These are phyloP conservation scores for Halichoeres trimaculatus DNA, from an alignment of 2,113 vertebrate genomes.

Conservation along the genomic window DNA sequence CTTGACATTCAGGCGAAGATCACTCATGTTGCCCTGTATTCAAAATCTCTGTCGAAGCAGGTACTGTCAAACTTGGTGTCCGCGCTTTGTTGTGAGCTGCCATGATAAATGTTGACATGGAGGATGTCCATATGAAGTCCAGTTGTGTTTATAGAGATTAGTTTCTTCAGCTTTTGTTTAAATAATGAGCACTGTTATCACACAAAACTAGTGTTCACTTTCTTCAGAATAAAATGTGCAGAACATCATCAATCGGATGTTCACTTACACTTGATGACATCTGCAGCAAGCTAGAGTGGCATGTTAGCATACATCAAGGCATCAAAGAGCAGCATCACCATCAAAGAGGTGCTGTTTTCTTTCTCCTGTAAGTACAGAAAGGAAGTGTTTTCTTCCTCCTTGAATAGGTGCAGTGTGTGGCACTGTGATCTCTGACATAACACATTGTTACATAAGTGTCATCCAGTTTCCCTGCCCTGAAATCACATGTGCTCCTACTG, in stretches of 20 bases:
- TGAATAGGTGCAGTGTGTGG: neutral
- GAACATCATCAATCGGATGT: neutral
- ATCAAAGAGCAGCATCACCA: neutral
- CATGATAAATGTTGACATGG: neutral
- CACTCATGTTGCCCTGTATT: slow-evolving; percentile 30
- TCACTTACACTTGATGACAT: neutral
- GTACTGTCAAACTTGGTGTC: neutral
- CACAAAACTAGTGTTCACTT: too few species aligned
- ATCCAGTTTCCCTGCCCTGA: neutral
- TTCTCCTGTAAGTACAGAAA: neutral
- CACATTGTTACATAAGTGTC: slow-evolving; percentile 1
- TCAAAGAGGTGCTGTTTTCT: neutral
- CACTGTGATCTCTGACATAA: slow-evolving; percentile 18
- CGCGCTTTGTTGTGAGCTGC: neutral
- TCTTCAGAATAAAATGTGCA: too few species aligned
- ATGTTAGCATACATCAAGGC: neutral
- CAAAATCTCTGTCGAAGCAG: slow-evolving; percentile 4
- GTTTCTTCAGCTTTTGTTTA: too few species aligned
- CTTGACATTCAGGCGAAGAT: slow-evolving; percentile 47
- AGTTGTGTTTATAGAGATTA: neutral
- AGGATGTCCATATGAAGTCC: neutral
- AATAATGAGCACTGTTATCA: too few species aligned
- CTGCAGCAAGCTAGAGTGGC: neutral
- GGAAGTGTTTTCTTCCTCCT: neutral
- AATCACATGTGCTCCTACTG: neutral